These are phyloP conservation scores for Nothocercus nigrocapillus DNA, from an alignment of 2,113 vertebrate genomes.

Conservation along the genomic window DNA sequence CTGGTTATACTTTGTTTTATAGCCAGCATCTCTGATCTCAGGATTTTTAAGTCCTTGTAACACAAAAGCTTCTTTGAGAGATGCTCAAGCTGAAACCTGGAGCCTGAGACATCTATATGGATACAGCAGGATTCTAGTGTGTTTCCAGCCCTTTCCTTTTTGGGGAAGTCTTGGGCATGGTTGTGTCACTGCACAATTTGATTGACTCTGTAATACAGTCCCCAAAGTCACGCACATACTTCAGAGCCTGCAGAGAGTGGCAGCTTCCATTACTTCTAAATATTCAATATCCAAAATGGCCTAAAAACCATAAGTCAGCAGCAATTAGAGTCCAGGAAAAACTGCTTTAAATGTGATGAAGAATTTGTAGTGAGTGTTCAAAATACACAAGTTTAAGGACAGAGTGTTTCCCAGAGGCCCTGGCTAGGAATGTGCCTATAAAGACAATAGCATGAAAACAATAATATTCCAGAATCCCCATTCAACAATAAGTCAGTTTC, in stretches of 20 bases:
- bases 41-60: background rate
- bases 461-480: background rate
- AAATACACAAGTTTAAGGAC: accelerated
- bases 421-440: background rate
- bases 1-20: background rate
- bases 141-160: background rate
- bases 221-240: background rate
- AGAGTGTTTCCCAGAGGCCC: background rate
- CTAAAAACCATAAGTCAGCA: background rate
- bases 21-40: background rate
- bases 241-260: background rate
- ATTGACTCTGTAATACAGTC: accelerated
- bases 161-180: background rate
- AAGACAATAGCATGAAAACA: background rate
- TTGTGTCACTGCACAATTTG: background rate
- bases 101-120: background rate
- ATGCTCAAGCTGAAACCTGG: background rate
- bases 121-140: background rate
- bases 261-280: background rate
- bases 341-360: background rate
- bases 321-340: background rate
- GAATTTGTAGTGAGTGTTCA: background rate
- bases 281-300: background rate
- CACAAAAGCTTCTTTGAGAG: background rate
- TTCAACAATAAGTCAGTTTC: background rate